Percentiles rank a stretch among this genome's conserved stretches.
These are phyloP conservation scores for Trematomus loennbergii DNA, from an alignment of 2,113 vertebrate species.

Conservation along the genomic window DNA sequence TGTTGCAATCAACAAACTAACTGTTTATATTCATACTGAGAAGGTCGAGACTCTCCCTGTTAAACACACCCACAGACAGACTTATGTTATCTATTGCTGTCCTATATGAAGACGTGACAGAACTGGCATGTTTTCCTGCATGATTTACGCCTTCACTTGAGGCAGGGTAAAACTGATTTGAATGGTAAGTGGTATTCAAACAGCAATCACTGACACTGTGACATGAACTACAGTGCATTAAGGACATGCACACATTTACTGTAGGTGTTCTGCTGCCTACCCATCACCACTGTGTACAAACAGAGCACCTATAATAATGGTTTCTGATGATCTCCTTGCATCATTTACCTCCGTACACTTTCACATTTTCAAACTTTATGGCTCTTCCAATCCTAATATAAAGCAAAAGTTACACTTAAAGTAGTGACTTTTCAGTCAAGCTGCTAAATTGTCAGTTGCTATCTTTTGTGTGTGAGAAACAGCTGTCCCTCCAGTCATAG, in stretches of 20 bases:
- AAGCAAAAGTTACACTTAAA: neutral
- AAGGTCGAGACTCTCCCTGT: neutral
- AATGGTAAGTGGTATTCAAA: constrained; percentile 4
- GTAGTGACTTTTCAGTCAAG: too few species aligned
- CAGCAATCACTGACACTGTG: neutral
- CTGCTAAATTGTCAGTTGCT: neutral
- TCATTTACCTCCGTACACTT: neutral
- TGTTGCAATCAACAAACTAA: neutral
- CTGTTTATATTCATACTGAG: neutral
- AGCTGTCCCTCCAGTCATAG: neutral
- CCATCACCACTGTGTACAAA: neutral
- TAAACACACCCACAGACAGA: neutral
- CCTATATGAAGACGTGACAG: neutral
- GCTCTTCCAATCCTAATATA: neutral
- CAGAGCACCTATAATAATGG: neutral
- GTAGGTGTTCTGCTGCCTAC: neutral
- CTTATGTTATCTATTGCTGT: neutral
- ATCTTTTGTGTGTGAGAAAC: neutral
- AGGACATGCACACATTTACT: neutral
- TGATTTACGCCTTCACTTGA: constrained; percentile 5
- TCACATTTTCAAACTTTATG: neutral
- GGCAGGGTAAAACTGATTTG: neutral
- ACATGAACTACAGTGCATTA: neutral
- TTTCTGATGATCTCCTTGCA: neutral
- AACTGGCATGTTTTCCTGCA: neutral